Conservation (phyloP, 2,888 invertebrate species). For the Rhodophaea formosa region DNA sequence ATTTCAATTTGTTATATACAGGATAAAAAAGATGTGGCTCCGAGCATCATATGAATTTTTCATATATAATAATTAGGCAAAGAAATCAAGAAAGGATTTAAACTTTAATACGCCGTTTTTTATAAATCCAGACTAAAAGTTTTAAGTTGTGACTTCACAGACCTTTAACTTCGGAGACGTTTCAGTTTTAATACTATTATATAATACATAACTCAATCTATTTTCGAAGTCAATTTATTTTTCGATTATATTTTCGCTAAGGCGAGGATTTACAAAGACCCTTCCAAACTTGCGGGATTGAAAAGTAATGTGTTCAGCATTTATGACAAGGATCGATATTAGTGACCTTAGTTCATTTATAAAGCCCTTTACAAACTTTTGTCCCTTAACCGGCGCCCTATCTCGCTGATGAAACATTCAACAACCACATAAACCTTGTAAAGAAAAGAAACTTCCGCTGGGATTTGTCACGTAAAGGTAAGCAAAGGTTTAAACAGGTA, state of each 20-base stretch:
- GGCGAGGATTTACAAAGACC: not conserved
- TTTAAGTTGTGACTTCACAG: not conserved
- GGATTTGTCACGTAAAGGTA: not conserved
- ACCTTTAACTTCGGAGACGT: constrained; percentile 8
- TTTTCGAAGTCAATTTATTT: constrained; percentile 13
- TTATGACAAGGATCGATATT: not conserved
- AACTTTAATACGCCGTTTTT: not conserved
- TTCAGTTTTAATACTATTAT: constrained; percentile 12
- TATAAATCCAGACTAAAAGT: not conserved
- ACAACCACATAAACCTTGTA: not conserved
- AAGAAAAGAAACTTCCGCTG: not conserved
- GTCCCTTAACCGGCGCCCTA: too few species aligned
- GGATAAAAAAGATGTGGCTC: too few species aligned
- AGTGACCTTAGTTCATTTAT: not conserved
- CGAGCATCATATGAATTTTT: too few species aligned
- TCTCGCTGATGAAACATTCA: too few species aligned
- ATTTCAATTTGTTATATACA: too few species aligned
- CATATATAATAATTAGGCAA: too few species aligned
- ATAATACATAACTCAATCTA: constrained; percentile 13
- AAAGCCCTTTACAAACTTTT: not conserved
- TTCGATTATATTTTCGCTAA: constrained; percentile 14
- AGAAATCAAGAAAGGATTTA: not conserved
- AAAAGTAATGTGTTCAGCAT: not conserved
- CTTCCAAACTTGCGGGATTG: not conserved
- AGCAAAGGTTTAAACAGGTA: not conserved